Evolutionary conservation across 2,888 invertebrate species (phyloP).

Genomic region (Archaeoteleia sp.): DNA sequence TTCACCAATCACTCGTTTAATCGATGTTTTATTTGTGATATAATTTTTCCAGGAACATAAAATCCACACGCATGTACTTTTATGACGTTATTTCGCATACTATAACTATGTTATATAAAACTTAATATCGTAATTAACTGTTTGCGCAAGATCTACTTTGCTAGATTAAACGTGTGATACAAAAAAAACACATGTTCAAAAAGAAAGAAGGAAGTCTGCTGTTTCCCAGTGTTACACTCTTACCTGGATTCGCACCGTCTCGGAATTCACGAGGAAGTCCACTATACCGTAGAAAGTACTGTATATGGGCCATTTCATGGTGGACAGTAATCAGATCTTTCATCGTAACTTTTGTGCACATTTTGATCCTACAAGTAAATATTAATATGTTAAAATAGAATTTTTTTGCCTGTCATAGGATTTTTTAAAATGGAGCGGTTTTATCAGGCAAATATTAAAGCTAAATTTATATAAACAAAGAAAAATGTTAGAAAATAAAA

Average conservation of each 20-base stretch:
- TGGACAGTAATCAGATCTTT: constrained; percentile 91
- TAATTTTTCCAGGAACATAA: constrained; percentile 12
- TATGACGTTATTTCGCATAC: constrained; percentile 5
- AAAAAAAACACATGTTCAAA: constrained; percentile 33
- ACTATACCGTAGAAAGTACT: constrained; percentile 90
- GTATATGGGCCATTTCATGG: constrained; percentile 94
- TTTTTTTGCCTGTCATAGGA: no score
- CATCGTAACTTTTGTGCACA: constrained; percentile 90
- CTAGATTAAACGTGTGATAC: constrained; percentile 22
- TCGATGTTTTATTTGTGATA: constrained; percentile 28
- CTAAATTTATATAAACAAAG: no score
- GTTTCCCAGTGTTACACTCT: constrained; percentile 49
- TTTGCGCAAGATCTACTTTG: constrained; percentile 16
- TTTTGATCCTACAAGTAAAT: constrained; percentile 83
- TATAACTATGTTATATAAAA: constrained; percentile 33
- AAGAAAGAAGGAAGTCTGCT: constrained; percentile 46
- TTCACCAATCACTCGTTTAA: constrained; percentile 28
- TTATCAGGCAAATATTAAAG: no score
- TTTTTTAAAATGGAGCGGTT: no score
- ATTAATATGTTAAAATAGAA: constrained; percentile 5
- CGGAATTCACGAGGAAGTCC: constrained; percentile 90
- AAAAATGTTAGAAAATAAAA: no score
- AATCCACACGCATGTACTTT: constrained; percentile 17
- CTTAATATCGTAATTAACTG: constrained; percentile 30
- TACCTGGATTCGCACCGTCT: constrained; percentile 95